Conservation (phyloP, 2,113 vertebrate genomes). For the Leucoraja erinaceus region DNA sequence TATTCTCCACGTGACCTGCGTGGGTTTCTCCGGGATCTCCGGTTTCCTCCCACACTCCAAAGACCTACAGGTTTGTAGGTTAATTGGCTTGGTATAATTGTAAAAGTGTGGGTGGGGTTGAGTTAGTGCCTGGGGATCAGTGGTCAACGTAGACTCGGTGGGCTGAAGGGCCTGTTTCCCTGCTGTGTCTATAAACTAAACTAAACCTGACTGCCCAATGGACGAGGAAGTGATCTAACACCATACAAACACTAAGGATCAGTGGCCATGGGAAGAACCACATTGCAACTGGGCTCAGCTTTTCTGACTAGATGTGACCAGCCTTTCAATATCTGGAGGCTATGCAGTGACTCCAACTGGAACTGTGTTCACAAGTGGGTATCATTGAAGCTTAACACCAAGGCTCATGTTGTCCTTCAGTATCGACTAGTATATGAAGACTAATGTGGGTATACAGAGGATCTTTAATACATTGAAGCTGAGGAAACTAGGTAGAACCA, state of each 20-base stretch:
- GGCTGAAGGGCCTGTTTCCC: no score
- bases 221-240: not conserved
- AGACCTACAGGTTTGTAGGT: no score
- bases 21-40: no score
- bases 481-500: not conserved
- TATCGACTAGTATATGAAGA: not conserved
- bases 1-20: no score
- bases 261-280: not conserved
- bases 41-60: no score
- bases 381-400: not conserved
- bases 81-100: no score
- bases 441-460: not conserved
- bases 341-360: not conserved
- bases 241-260: not conserved
- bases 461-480: not conserved
- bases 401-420: not conserved
- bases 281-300: not conserved
- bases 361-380: not conserved
- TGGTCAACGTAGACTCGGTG: no score
- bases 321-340: not conserved
- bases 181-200: no score
- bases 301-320: not conserved
- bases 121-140: no score
- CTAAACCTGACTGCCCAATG: no score
- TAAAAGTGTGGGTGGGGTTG: no score